phyloP scores from a whole-genome alignment of 2,888 invertebrate species.

The Cotesia congregata region DNA sequence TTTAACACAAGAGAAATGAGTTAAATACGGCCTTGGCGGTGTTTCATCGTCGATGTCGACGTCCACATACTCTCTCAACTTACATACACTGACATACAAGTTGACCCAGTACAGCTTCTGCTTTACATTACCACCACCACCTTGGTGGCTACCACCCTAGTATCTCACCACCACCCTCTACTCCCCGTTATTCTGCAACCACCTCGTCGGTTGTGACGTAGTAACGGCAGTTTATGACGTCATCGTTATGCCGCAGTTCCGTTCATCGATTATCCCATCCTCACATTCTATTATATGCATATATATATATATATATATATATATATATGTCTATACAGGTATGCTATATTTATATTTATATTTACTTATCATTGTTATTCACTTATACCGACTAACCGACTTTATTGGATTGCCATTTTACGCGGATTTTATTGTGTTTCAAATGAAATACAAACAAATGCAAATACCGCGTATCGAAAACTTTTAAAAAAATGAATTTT shows the following conservation, averaged over 20 bases:
- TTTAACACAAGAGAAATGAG: slow-evolving; percentile 67
- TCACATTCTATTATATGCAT: background rate
- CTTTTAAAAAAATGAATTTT: background rate
- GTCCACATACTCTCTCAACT: slow-evolving; percentile 17
- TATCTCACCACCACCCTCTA: slow-evolving; percentile 33
- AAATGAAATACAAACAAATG: background rate
- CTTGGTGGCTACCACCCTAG: slow-evolving; percentile 37
- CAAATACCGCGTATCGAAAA: background rate
- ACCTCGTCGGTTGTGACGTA: slow-evolving; percentile 57
- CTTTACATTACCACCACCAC: background rate
- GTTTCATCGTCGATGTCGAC: slow-evolving; percentile 64
- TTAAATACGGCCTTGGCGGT: slow-evolving; percentile 59
- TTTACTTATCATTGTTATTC: slow-evolving; percentile 2
- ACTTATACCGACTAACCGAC: background rate
- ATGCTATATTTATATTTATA: background rate
- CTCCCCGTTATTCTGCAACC: slow-evolving; percentile 27
- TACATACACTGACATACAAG: slow-evolving; percentile 61
- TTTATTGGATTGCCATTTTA: background rate
- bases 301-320: background rate
- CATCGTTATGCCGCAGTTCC: slow-evolving; percentile 68
- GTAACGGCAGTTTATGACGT: slow-evolving; percentile 65
- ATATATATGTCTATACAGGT: background rate
- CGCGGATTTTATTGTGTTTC: background rate
- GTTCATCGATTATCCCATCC: slow-evolving; percentile 62
- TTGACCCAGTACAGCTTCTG: slow-evolving; percentile 51